These are phyloP conservation scores for Platichthys stellatus DNA, from an alignment of 2,113 vertebrate species.

Conservation along the genomic window DNA sequence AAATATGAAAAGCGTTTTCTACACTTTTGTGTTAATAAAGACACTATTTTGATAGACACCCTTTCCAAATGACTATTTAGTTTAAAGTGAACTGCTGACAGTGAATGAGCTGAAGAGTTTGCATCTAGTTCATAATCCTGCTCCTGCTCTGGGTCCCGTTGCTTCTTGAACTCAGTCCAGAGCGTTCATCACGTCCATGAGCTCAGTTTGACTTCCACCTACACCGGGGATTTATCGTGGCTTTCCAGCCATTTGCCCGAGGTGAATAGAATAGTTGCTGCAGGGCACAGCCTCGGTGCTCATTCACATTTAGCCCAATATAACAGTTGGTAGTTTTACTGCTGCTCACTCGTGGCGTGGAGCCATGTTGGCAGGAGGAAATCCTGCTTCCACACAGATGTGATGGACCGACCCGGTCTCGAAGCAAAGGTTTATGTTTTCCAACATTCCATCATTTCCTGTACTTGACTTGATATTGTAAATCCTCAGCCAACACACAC, in stretches of 20 bases:
- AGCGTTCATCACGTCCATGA: background rate
- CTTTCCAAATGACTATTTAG: too few species aligned
- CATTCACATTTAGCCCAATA: background rate
- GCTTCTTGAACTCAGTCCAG: too few species aligned
- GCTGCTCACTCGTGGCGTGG: background rate
- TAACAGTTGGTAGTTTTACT: background rate
- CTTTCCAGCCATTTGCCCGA: constrained; percentile 15
- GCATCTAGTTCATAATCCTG: too few species aligned
- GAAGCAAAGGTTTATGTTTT: background rate
- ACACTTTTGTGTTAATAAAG: too few species aligned
- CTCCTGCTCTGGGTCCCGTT: too few species aligned
- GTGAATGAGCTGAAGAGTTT: too few species aligned
- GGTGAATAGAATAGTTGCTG: background rate
- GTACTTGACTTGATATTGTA: background rate
- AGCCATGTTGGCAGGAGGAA: background rate
- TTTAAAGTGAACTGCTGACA: too few species aligned
- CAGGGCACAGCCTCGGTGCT: background rate
- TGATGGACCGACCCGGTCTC: background rate
- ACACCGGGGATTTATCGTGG: background rate
- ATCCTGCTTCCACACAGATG: background rate
- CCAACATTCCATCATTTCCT: background rate
- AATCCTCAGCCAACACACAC: background rate
- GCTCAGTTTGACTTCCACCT: background rate
- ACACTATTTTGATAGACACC: too few species aligned
- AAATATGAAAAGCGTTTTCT: too few species aligned